These are phyloP conservation scores for Labrus mixtus DNA, from an alignment of 2,113 vertebrate species.

Conservation along the genomic window DNA sequence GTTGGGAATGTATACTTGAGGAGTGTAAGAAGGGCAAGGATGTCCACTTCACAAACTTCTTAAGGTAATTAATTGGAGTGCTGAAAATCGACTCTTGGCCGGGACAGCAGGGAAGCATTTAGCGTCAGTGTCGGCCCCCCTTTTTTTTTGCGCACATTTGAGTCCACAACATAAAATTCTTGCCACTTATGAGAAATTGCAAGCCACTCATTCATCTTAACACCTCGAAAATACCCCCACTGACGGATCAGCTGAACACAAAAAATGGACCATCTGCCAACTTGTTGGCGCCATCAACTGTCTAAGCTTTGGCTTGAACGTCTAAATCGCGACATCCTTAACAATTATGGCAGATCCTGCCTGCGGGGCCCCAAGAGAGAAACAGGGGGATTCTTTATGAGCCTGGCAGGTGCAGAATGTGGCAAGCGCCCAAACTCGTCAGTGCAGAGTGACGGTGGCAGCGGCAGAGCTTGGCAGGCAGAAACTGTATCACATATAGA, in stretches of 20 bases:
- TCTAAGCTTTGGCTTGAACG: constrained; percentile 67
- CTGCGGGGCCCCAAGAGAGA: constrained; percentile 52
- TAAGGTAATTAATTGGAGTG: background rate
- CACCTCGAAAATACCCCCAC: constrained; percentile 54
- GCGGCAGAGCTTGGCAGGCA: constrained; percentile 67
- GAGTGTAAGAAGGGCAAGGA: constrained; percentile 6
- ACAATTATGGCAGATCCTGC: constrained; percentile 76
- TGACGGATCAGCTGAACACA: constrained; percentile 65
- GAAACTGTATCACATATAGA: constrained; percentile 69
- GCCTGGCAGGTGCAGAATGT: constrained; percentile 77
- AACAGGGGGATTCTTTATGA: constrained; percentile 78
- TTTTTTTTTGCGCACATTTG: too few relatives aligned
- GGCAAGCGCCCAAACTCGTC: constrained; percentile 71
- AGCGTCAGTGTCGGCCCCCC: constrained; percentile 43
- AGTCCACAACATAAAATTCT: constrained; percentile 9
- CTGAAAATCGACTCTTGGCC: constrained; percentile 30
- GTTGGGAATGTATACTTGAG: background rate
- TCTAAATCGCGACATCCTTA: constrained; percentile 71
- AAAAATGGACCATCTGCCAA: constrained; percentile 75
- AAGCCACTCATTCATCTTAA: constrained; percentile 52
- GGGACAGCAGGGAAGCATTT: constrained; percentile 13
- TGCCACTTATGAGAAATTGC: constrained; percentile 56
- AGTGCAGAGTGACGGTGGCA: constrained; percentile 49
- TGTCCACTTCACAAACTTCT: constrained; percentile 29
- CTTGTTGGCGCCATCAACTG: constrained; percentile 60